Base-by-base conservation (phyloP, 1,140 invertebrate species). In the Parasteatoda tepidariorum region DNA sequence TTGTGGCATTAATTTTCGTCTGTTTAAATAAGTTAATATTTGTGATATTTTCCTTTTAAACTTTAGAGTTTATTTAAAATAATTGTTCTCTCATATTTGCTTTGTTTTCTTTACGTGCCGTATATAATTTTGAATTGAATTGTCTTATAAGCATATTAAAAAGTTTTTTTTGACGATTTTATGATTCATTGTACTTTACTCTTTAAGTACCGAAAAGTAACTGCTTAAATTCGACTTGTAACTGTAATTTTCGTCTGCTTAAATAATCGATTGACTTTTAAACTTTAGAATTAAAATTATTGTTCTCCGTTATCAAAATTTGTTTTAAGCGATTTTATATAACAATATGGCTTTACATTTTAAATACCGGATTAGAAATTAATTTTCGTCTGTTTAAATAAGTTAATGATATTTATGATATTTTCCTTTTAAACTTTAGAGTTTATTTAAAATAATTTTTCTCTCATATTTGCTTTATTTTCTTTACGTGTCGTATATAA, bases 391-490 rank as follows among this genome's bases (percentile, higher is more conserved):
- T 48, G n/a, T 64, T 28, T 33, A 31, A 4, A 31, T 31, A n/a
- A 5, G 2, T 24, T 3, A n/a, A n/a, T n/a, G n/a, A 7, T 5
- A 7, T 31, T 18, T 33, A 33, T 66, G 31, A 28, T 66, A 66
- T 33, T 66, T 31, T 7, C 18, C 7, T 68, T 41, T 24, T n/a
- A n/a, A n/a, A n/a, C n/a, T 48, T 6, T 41, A 48, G 66, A 68
- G 22, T n/a, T 33, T 3, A 22, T 41, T 9, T 7, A 48, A 48
- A 48, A 7, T n/a, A 48, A 48, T 48, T 48, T 33, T 66, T 66
- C 28, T n/a, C 62, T n/a, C n/a, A 2, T n/a, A 31, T 66, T 66
- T 66, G 28, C 28, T 62, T 62, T n/a, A 30, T 62, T 62, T 62
- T 31, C 34, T n/a, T 64, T 64, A 31, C 30, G 18, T 24, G 26